phyloP scores from a whole-genome alignment of 2,888 invertebrate species.

The Hypena proboscidalis region DNA sequence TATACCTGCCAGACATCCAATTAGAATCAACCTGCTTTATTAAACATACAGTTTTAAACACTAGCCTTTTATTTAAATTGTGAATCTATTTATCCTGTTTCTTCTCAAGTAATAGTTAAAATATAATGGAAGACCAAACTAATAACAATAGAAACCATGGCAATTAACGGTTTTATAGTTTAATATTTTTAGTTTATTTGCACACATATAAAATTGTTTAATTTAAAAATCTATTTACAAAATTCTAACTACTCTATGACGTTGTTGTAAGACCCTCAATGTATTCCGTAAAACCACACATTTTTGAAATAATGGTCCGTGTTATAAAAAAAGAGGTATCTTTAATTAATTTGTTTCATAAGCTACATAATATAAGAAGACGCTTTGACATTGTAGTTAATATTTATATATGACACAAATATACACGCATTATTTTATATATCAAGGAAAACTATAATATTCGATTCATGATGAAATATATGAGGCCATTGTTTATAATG shows the following conservation, averaged over 20 bases:
- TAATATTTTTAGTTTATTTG: conserved; percentile 54
- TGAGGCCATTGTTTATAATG: conserved; percentile 6
- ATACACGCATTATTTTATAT: neutral
- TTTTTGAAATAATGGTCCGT: conserved; percentile 15
- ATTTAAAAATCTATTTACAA: conserved; percentile 73
- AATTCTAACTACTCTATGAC: conserved; percentile 68
- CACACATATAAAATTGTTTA: conserved; percentile 73
- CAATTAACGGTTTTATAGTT: conserved; percentile 52
- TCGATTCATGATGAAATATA: conserved; percentile 5
- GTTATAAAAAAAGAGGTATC: conserved; percentile 8
- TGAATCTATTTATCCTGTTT: conserved; percentile 20
- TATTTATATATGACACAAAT: neutral
- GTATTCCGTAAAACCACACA: conserved; percentile 49
- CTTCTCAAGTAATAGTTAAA: conserved; percentile 37
- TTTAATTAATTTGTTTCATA: conserved; percentile 2
- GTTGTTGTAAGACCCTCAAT: conserved; percentile 63
- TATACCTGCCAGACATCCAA: conserved; percentile 19
- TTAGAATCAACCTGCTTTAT: conserved; percentile 10
- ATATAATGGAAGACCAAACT: conserved; percentile 72
- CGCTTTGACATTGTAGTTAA: conserved; percentile 3
- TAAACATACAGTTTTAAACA: conserved; percentile 28
- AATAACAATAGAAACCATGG: conserved; percentile 56
- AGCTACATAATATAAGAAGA: neutral
- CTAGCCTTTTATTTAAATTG: conserved; percentile 35
- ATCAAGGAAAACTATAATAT: neutral